A percentile compares a stretch with the other conserved stretches of the same genome.
These are phyloP conservation scores for Zaprionus lineosus DNA, from an alignment of 2,888 invertebrate species.

Conservation along the genomic window DNA sequence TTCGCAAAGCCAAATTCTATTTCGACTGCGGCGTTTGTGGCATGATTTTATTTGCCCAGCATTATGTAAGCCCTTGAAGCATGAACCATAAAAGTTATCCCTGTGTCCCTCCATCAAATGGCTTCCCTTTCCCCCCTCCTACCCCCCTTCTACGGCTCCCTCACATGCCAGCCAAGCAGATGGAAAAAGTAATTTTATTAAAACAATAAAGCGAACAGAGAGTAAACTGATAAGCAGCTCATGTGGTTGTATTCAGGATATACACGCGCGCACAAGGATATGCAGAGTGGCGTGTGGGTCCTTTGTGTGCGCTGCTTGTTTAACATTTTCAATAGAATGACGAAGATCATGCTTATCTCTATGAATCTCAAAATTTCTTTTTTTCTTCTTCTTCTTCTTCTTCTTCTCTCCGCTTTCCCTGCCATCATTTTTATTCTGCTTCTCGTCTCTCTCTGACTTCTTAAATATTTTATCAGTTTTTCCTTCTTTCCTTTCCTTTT, in stretches of 20 bases:
- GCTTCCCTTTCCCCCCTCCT: neutral
- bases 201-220: conserved; percentile 47
- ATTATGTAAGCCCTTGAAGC: conserved; percentile 30
- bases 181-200: conserved; percentile 47
- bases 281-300: neutral
- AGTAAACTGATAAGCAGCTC: conserved; percentile 56
- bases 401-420: too few species aligned
- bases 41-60: conserved; percentile 29
- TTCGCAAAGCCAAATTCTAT: conserved; percentile 28
- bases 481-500: neutral
- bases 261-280: neutral
- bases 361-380: too few species aligned
- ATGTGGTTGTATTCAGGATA: conserved; percentile 23
- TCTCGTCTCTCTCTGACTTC: neutral
- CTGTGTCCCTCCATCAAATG: too few species aligned
- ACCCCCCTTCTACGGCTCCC: neutral
- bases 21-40: conserved; percentile 24
- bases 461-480: neutral
- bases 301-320: conserved; percentile 13
- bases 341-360: conserved; percentile 21
- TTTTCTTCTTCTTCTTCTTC: too few species aligned
- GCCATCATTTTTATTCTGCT: neutral
- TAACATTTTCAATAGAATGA: conserved; percentile 11
- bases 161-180: too few species aligned
- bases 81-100: conserved; percentile 26